Evolutionary conservation across 1,140 invertebrate species (phyloP), one percentile per base, ranked within the genome.

Genomic region (Hycleus phaleratus): DNA sequence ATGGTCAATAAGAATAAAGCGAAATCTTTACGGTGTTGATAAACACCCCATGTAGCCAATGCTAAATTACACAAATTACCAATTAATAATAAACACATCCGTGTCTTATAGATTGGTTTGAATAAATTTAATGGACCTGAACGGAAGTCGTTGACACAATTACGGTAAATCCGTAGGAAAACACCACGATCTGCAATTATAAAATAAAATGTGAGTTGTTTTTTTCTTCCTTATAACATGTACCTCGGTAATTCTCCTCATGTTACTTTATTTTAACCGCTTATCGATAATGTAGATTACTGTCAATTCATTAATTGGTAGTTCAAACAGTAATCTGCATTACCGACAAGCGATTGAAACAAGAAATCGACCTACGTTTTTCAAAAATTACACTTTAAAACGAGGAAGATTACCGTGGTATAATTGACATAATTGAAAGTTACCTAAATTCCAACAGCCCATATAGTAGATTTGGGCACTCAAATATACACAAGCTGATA

Each of bases 401-500:
- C 32, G 32, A 32, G 4, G 4, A 3, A 12, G 8, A 26, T 43
- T 44, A 1, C 11, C 43, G 44, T 42, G 38, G n/a, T 44, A 44
- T 12, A 54, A 9, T 54, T 26, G 11, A 55, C 7, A 18, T 18
- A 18, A 40, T 9, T 32, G 9, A 38, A 60, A 69, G 72, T 76
- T 75, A 81, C 85, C 78, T 12, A 91, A 73, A 71, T 82, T 86
- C 78, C 86, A 89, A 54, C 82, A 76, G 1, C 90, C 90, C 77
- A 93, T 85, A 72, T 91, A 93, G 73, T 95, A 95, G 61, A 95
- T 86, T 72, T 94, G 85, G 24, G 85, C 77, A 12, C 86, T 90
- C 8, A 95, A 71, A 12, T 83, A 67, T n/a, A 93, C 71, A 62
- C 88, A 90, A 1, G 78, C 77, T 0, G 75, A 26, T 40, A 93